Conservation (phyloP, 2,888 invertebrate species). For the Drosophila kambysellisi region DNA sequence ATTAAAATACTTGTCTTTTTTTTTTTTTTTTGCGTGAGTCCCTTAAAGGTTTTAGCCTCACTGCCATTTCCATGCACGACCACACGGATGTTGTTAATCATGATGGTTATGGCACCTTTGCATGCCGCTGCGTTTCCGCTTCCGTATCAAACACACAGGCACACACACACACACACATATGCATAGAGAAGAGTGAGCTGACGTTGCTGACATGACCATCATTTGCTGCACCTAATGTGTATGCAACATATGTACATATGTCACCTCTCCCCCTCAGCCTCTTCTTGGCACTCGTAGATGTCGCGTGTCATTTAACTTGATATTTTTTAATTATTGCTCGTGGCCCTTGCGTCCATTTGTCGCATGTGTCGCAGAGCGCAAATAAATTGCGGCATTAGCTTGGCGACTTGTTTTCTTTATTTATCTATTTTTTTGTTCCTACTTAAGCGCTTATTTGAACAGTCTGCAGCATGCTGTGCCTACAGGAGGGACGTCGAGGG, state of each 20-base stretch:
- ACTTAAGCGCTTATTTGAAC: slow-evolving; percentile 56
- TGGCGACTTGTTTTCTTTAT: slow-evolving; percentile 6
- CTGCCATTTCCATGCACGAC: slow-evolving; percentile 51
- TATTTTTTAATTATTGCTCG: slow-evolving; percentile 64
- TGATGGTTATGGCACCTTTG: slow-evolving; percentile 73
- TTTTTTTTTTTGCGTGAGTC: slow-evolving; percentile 45
- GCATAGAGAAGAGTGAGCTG: slow-evolving; percentile 1
- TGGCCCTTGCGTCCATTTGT: slow-evolving; percentile 40
- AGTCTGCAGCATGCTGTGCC: slow-evolving; percentile 37
- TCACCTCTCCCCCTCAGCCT: background rate
- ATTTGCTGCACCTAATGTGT: slow-evolving; percentile 39
- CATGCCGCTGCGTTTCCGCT: slow-evolving; percentile 70
- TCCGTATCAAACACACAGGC: slow-evolving; percentile 20
- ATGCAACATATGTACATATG: slow-evolving; percentile 31
- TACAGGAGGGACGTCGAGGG: background rate
- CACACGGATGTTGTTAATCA: slow-evolving; percentile 53
- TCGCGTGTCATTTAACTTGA: slow-evolving; percentile 65
- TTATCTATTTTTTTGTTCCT: slow-evolving; percentile 16
- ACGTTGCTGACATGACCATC: slow-evolving; percentile 17
- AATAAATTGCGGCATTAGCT: slow-evolving; percentile 53
- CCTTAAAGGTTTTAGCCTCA: slow-evolving; percentile 44
- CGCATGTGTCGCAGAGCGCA: slow-evolving; percentile 32
- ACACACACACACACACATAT: slow-evolving; percentile 20
- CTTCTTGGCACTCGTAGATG: slow-evolving; percentile 27
- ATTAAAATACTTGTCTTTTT: background rate